These are phyloP conservation scores for Drosophila diplacantha DNA, from an alignment of 2,888 invertebrate genomes.

Conservation along the genomic window DNA sequence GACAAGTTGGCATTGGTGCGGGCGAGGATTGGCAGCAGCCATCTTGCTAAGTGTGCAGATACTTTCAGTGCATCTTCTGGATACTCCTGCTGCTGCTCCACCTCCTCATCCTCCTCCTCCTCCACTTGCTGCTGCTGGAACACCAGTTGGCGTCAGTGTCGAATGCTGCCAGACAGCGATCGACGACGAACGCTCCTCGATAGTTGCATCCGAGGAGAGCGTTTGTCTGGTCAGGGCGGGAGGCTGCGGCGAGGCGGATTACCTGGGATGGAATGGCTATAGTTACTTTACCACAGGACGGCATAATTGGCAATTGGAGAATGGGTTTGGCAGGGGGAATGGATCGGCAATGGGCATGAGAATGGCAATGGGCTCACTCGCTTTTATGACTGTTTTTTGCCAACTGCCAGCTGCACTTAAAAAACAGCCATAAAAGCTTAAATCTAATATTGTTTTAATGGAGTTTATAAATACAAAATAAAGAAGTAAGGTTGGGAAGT, in stretches of 20 bases:
- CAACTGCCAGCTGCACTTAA: conserved; percentile 32
- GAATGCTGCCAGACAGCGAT: conserved; percentile 53
- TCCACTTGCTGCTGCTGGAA: conserved; percentile 20
- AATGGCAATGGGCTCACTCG: conserved; percentile 67
- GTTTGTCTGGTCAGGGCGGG: conserved; percentile 58
- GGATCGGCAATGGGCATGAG: conserved; percentile 71
- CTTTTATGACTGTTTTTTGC: conserved; percentile 65
- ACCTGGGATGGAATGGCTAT: conserved; percentile 16
- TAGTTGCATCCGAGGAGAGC: conserved; percentile 55
- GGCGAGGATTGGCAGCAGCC: conserved; percentile 45
- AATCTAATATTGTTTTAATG: background rate
- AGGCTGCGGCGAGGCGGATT: conserved; percentile 11
- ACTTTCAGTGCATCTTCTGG: conserved; percentile 12
- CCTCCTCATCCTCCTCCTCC: background rate
- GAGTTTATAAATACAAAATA: background rate
- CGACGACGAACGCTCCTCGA: conserved; percentile 60
- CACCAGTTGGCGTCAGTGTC: conserved; percentile 42
- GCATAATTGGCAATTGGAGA: conserved; percentile 73
- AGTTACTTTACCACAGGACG: conserved; percentile 18
- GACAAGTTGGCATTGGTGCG: conserved; percentile 22
- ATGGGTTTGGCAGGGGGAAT: conserved; percentile 53
- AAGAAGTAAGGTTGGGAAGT: background rate
- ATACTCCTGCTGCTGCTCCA: conserved; percentile 1
- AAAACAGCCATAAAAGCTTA: background rate
- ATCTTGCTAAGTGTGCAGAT: conserved; percentile 31